Conservation (phyloP, 2,113 vertebrate genomes). For the Eulacestoma nigropectus region DNA sequence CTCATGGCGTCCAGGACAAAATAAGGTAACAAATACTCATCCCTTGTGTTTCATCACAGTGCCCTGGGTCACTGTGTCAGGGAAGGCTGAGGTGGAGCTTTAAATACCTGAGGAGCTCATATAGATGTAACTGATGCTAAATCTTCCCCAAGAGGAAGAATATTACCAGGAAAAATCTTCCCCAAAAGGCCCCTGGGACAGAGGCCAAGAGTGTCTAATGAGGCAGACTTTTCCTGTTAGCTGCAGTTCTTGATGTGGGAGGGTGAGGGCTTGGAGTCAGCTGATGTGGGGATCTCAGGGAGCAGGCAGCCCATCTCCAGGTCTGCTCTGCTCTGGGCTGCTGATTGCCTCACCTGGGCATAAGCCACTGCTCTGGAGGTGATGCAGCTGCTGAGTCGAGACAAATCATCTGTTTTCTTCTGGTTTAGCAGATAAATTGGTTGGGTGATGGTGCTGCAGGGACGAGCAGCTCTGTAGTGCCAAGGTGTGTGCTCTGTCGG, state of each 20-base stretch:
- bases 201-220: not conserved
- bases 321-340: not conserved
- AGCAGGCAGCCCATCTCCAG: not conserved
- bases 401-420: not conserved
- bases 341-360: accelerated
- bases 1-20: not conserved
- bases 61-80: not conserved
- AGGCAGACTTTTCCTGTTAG: constrained; percentile 2
- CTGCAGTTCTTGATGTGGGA: not conserved
- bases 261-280: not conserved
- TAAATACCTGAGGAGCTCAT: not conserved
- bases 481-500: accelerated
- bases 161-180: not conserved
- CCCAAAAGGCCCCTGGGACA: constrained; percentile 1
- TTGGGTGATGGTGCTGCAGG: not conserved
- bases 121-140: not conserved
- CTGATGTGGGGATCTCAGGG: accelerated
- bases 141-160: not conserved
- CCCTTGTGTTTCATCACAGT: not conserved
- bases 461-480: not conserved
- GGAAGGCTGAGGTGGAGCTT: not conserved
- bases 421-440: not conserved
- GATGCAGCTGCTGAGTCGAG: not conserved
- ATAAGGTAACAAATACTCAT: not conserved
- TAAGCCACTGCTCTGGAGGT: not conserved